Base-by-base conservation (phyloP, 2,888 invertebrate species). In the Campoplex nolae region DNA sequence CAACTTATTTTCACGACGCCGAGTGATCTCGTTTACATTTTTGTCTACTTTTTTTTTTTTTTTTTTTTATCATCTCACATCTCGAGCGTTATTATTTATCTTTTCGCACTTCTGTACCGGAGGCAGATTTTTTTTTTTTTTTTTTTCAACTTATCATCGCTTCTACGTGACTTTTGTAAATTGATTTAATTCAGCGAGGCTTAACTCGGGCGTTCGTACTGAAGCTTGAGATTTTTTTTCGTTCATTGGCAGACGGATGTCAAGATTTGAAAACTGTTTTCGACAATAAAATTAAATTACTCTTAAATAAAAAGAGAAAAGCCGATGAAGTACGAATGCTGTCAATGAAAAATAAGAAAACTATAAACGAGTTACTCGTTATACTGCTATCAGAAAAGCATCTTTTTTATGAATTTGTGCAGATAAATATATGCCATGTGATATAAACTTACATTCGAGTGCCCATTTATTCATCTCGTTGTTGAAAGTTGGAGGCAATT, bases 391-490 rank as follows among this genome's bases (percentile, higher is more conserved):
- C 13, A n/a, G 11, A 32, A 32, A 28, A 28, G 1, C 3, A 4
- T 3, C 3, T 32, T 32, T 58, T 3, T 13, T 13, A 32, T 28
- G 58, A 28, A 28, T 28, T 58, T 58, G 11, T 3, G 3, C 3
- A 4, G 13, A 35, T 32, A 23, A 18, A 76, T 51, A 62, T 28
- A 18, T 56, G 71, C 54, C 28, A 76, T 70, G 76, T 70, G 45
- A 32, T 71, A 42, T 54, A 32, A 92, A 96, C 97, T 96, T 95
- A 97, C 97, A 97, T 95, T 98, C 97, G 84, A 98, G 95, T 32
- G 97, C 97, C 97, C 97, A 98, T 95, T 97, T 97, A 94, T 97
- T 96, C 84, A 97, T 95, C 94, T 97, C 97, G 88, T 96, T 96
- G 88, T 96, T 95, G 93, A 97, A 97, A 93, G 96, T 95, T 73